A percentile compares a stretch with the other conserved stretches of the same genome.
Evolutionary conservation across 2,797 vertebrate species (phyloP).

Genomic region (Odontamblyopus lacepedii): DNA sequence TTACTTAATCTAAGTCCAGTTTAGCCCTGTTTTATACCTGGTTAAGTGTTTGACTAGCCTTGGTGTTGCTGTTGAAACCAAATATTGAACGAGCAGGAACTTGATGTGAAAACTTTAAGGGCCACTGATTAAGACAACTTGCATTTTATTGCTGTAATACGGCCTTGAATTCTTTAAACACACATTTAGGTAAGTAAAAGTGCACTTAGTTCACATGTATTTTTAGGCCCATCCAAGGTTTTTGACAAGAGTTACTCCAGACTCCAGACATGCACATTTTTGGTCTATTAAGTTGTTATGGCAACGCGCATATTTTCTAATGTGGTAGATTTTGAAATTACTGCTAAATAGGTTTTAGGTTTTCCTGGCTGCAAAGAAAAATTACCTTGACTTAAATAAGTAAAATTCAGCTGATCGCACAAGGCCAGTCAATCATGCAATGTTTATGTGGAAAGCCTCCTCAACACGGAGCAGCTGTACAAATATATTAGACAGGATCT

Average conservation of each 20-base stretch:
- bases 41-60: too few relatives aligned
- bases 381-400: constrained; percentile 52
- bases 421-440: constrained; percentile 72
- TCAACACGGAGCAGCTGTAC: constrained; percentile 73
- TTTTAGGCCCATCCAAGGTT: not conserved
- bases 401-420: constrained; percentile 58
- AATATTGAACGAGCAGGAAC: too few relatives aligned
- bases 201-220: not conserved
- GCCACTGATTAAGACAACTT: too few relatives aligned
- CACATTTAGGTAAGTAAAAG: too few relatives aligned
- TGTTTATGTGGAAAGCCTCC: constrained; percentile 60
- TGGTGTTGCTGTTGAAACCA: too few relatives aligned
- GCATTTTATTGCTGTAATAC: too few relatives aligned
- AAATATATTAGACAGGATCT: constrained; percentile 73
- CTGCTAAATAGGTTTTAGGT: constrained; percentile 29
- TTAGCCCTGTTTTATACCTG: too few relatives aligned
- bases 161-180: too few relatives aligned
- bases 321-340: not conserved
- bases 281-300: not conserved
- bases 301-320: not conserved
- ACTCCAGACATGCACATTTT: not conserved
- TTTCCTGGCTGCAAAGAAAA: constrained; percentile 50
- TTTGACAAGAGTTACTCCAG: not conserved
- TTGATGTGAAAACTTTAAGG: too few relatives aligned
- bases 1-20: too few relatives aligned